phyloP scores from a whole-genome alignment of 2,888 invertebrate species.

The Hirtodrosophila confusa region DNA sequence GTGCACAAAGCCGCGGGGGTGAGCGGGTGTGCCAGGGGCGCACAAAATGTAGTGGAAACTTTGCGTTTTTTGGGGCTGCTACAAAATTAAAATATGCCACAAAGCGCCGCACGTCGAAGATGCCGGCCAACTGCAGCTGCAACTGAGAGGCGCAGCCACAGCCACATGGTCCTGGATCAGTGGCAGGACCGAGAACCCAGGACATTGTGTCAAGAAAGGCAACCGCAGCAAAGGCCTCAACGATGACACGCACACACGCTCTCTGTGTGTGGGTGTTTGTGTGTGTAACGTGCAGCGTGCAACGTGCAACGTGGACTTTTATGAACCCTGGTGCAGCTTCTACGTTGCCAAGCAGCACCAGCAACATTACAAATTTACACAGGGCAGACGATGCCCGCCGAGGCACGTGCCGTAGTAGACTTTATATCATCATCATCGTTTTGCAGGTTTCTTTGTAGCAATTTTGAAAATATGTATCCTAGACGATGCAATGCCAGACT shows the following conservation, averaged over 20 bases:
- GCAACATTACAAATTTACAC: slow-evolving; percentile 67
- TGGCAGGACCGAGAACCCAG: slow-evolving; percentile 29
- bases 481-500: no score
- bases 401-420: slow-evolving; percentile 57
- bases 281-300: slow-evolving; percentile 3
- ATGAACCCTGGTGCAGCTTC: slow-evolving; percentile 68
- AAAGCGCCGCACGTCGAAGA: slow-evolving; percentile 71
- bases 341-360: slow-evolving; percentile 40
- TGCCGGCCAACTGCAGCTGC: slow-evolving; percentile 48
- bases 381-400: slow-evolving; percentile 34
- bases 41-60: slow-evolving; percentile 50
- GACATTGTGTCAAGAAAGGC: slow-evolving; percentile 65
- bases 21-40: neutral
- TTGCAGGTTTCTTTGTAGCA: slow-evolving; percentile 12
- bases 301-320: slow-evolving; percentile 38
- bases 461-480: no score
- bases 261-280: neutral
- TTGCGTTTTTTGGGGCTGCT: slow-evolving; percentile 63
- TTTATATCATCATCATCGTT: slow-evolving; percentile 39
- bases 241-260: slow-evolving; percentile 48
- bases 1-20: slow-evolving; percentile 46
- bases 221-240: slow-evolving; percentile 73
- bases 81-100: slow-evolving; percentile 80
- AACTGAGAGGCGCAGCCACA: neutral
- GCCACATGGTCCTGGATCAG: slow-evolving; percentile 10